A percentile compares a stretch with the other conserved stretches of the same genome.
Conservation (phyloP, 2,113 vertebrate species). For the Gadus macrocephalus region DNA sequence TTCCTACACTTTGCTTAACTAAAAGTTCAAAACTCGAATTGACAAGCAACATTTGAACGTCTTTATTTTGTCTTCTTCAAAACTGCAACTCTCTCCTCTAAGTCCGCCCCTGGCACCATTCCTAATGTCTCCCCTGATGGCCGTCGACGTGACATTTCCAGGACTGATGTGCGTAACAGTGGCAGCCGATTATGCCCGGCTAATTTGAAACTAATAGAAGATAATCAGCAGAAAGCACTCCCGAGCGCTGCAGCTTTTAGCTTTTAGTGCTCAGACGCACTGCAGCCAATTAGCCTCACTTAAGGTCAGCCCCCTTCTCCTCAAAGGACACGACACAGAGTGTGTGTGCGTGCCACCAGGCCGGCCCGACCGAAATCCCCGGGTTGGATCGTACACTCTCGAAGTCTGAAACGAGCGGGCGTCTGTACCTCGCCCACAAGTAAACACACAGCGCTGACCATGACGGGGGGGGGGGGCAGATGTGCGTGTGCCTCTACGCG, state of each 20-base stretch:
- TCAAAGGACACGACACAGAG: background rate
- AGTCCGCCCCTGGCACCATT: conserved; percentile 17
- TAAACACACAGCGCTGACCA: background rate
- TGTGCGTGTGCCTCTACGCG: conserved; percentile 4
- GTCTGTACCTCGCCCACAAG: background rate
- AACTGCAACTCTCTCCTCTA: conserved; percentile 8
- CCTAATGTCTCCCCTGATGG: conserved; percentile 26
- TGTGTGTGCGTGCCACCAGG: background rate
- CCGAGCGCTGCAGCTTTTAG: conserved; percentile 45
- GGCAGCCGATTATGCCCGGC: conserved; percentile 43
- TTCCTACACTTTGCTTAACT: no score
- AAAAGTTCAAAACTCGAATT: no score
- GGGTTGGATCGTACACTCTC: background rate
- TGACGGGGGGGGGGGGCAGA: background rate
- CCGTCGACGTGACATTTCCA: conserved; percentile 44
- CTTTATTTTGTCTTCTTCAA: no score
- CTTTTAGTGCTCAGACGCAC: conserved; percentile 47
- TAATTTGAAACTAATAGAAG: conserved; percentile 60
- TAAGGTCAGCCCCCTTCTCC: conserved; percentile 37
- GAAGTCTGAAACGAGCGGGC: conserved; percentile 18
- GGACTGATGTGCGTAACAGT: conserved; percentile 40
- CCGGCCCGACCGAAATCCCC: background rate
- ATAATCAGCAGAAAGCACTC: conserved; percentile 57
- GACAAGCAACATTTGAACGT: no score
- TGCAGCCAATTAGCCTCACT: conserved; percentile 53